Conservation (phyloP, 2,113 vertebrate species). For the Barnardius zonarius region DNA sequence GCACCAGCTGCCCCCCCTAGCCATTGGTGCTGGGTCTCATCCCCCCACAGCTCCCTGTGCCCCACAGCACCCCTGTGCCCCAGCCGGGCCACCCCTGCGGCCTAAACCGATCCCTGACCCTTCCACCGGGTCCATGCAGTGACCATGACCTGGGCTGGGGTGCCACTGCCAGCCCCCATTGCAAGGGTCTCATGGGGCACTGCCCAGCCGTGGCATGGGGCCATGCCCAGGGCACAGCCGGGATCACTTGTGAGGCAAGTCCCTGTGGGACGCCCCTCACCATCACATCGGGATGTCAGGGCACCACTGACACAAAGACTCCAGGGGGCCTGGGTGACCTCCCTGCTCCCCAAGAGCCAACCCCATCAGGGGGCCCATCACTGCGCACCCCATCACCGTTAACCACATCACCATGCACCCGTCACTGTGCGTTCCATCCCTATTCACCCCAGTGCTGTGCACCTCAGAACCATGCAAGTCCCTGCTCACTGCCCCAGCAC, state of each 20-base stretch:
- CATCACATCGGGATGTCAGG: background rate
- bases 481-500: background rate
- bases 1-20: no score
- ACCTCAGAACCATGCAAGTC: background rate
- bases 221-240: rapidly evolving
- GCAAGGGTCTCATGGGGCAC: background rate
- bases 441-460: rapidly evolving
- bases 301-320: rapidly evolving
- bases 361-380: background rate
- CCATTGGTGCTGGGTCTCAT: no score
- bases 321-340: background rate
- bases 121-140: rapidly evolving
- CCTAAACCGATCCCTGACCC: background rate
- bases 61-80: no score
- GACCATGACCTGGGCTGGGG: rapidly evolving
- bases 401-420: background rate
- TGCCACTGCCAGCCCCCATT: background rate
- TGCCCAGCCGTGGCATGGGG: background rate
- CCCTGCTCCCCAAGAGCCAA: background rate
- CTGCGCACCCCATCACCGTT: background rate
- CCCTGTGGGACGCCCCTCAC: rapidly evolving
- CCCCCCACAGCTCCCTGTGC: background rate
- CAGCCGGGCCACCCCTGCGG: rapidly evolving
- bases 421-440: background rate
- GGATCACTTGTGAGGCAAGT: background rate